Percentiles rank a stretch among this genome's conserved stretches.
Evolutionary conservation across 2,888 invertebrate genomes (phyloP).

Genomic region (Drosophila algonquin): DNA sequence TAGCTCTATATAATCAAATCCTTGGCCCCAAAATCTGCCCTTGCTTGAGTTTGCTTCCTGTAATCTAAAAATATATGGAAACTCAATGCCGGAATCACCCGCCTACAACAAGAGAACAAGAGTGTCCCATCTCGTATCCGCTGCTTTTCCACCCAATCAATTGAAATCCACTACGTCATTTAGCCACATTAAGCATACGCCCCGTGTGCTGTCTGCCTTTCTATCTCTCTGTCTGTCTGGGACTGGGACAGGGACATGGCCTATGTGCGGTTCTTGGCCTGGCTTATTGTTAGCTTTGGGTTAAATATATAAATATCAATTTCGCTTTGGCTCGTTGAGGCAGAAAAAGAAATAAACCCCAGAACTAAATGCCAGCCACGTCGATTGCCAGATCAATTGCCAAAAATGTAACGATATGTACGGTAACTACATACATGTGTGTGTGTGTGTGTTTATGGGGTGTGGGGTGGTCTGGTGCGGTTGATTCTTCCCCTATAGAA

Average conservation of each 20-base stretch:
- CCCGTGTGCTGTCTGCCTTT: slow-evolving; percentile 32
- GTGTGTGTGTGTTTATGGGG: neutral
- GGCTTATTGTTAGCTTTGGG: slow-evolving; percentile 72
- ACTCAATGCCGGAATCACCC: slow-evolving; percentile 32
- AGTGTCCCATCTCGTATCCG: slow-evolving; percentile 2
- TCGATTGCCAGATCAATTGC: slow-evolving; percentile 77
- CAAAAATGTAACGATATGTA: slow-evolving; percentile 68
- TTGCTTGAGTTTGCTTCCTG: slow-evolving; percentile 18
- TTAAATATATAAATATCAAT: slow-evolving; percentile 79
- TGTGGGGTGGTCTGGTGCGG: neutral
- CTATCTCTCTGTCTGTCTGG: slow-evolving; percentile 1
- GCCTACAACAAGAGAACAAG: slow-evolving; percentile 23
- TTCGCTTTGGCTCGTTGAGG: slow-evolving; percentile 50
- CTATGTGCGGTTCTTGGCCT: slow-evolving; percentile 26
- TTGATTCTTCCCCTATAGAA: neutral
- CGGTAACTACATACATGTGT: slow-evolving; percentile 47
- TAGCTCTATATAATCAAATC: slow-evolving; percentile 24
- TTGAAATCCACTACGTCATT: slow-evolving; percentile 72
- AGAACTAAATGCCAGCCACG: slow-evolving; percentile 69
- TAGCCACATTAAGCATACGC: slow-evolving; percentile 69
- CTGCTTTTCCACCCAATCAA: slow-evolving; percentile 35
- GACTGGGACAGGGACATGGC: slow-evolving; percentile 5
- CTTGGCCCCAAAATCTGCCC: slow-evolving; percentile 8
- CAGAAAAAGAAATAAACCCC: slow-evolving; percentile 33
- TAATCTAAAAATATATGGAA: slow-evolving; percentile 34